These are phyloP conservation scores for Sisor rabdophorus DNA, from an alignment of 2,113 vertebrate genomes.

Conservation along the genomic window DNA sequence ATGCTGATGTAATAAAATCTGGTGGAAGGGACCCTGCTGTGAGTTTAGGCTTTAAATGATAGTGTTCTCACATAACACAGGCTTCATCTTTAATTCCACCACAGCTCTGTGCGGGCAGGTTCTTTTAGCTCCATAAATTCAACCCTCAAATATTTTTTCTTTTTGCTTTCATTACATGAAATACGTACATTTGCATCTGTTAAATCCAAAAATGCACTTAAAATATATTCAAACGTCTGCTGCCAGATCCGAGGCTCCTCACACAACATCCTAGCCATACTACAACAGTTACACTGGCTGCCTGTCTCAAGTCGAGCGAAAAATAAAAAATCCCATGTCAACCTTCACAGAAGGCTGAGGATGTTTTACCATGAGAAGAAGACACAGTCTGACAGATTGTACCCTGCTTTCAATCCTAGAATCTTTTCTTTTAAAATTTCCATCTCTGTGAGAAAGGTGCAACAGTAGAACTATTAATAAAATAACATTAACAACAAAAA, in stretches of 20 bases:
- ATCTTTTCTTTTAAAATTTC: background rate
- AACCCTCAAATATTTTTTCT: conserved; percentile 3
- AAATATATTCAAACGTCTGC: conserved; percentile 11
- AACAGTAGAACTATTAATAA: background rate
- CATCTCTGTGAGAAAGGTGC: background rate
- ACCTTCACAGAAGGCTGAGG: background rate
- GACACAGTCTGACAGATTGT: background rate
- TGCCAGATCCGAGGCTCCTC: background rate
- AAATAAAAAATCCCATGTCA: background rate
- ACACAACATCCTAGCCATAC: background rate
- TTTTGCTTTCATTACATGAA: conserved; percentile 13
- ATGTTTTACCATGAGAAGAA: background rate
- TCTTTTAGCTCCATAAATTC: conserved; percentile 4
- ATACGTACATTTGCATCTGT: background rate
- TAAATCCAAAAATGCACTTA: conserved; percentile 3
- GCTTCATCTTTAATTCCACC: conserved; percentile 12
- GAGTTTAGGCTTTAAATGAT: conserved; percentile 7
- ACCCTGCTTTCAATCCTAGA: background rate
- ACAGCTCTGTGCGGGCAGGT: background rate
- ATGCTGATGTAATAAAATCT: conserved; percentile 20
- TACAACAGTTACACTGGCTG: conserved; percentile 13
- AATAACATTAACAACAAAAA: no score
- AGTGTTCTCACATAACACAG: background rate
- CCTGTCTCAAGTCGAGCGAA: background rate
- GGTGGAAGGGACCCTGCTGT: conserved; percentile 14